Evolutionary conservation across 2,888 invertebrate species (phyloP).

Genomic region (Alentia gelatinosa): DNA sequence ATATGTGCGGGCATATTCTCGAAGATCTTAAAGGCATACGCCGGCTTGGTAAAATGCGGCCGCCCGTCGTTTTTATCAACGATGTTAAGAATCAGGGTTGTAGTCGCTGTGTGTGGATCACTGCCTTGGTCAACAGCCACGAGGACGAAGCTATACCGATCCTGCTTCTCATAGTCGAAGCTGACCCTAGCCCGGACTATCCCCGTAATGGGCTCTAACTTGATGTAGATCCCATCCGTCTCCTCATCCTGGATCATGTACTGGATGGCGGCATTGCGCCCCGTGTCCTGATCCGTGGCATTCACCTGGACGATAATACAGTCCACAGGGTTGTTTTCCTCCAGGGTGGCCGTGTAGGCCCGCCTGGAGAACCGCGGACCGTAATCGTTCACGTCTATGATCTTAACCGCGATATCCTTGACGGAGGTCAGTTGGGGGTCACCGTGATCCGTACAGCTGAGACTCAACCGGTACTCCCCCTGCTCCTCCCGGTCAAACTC

Average conservation of each 20-base stretch:
- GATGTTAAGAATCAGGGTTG: constrained; percentile 58
- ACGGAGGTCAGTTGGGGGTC: constrained; percentile 40
- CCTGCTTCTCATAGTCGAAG: constrained; percentile 59
- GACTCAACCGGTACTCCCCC: background rate
- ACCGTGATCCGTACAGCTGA: constrained; percentile 55
- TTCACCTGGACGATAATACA: constrained; percentile 44
- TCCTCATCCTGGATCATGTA: constrained; percentile 61
- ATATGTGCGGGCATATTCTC: constrained; percentile 46
- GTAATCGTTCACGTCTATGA: constrained; percentile 56
- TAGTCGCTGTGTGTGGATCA: constrained; percentile 55
- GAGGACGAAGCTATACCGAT: constrained; percentile 58
- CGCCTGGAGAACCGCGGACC: constrained; percentile 34
- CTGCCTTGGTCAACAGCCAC: constrained; percentile 61
- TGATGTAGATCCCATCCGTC: constrained; percentile 1
- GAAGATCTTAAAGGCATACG: constrained; percentile 26
- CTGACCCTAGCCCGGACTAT: constrained; percentile 43
- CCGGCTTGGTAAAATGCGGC: constrained; percentile 58
- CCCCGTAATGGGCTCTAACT: constrained; percentile 58
- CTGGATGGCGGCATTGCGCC: constrained; percentile 68
- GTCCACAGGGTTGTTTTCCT: constrained; percentile 46
- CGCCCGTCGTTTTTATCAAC: constrained; percentile 64
- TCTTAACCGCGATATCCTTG: constrained; percentile 44
- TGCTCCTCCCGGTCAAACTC: constrained; percentile 55
- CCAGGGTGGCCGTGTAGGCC: constrained; percentile 9
- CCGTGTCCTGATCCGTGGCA: constrained; percentile 66